These are phyloP conservation scores for Nerophis ophidion DNA, from an alignment of 2,113 vertebrate species.

Conservation along the genomic window DNA sequence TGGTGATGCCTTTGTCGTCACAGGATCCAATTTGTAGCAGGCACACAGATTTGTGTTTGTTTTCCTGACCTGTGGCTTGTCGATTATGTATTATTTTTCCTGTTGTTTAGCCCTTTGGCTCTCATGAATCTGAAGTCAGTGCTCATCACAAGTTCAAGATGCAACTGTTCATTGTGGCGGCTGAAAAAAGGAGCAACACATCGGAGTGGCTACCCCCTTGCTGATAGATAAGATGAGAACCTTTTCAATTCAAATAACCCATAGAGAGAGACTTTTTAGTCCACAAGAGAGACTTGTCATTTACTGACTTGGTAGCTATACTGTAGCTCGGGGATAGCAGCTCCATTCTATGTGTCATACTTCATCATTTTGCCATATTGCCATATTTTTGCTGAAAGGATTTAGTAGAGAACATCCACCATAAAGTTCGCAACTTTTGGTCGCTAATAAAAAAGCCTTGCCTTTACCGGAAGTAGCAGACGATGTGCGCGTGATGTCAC, in stretches of 20 bases:
- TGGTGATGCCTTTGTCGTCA: constrained; percentile 24
- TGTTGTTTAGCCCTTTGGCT: neutral
- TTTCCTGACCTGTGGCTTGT: neutral
- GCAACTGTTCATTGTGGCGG: neutral
- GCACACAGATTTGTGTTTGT: constrained; percentile 7
- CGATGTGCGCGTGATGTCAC: too few species aligned
- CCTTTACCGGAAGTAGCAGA: too few species aligned
- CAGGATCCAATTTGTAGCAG: constrained; percentile 15
- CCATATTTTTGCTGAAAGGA: too few species aligned
- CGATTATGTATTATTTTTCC: neutral
- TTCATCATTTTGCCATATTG: too few species aligned
- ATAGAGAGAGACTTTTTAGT: neutral
- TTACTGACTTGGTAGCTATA: constrained; percentile 23
- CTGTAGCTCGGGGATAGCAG: constrained; percentile 17
- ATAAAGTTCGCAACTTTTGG: too few species aligned
- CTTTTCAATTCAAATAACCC: neutral
- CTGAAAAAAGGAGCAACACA: neutral
- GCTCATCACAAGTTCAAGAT: neutral
- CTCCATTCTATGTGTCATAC: too few species aligned
- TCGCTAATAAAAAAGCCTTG: too few species aligned
- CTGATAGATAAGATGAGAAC: neutral
- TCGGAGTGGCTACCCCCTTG: neutral
- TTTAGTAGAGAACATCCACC: too few species aligned
- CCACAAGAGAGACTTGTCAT: neutral
- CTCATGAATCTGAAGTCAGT: neutral